Conservation (phyloP, 2,888 invertebrate species). For the Neocrepidodera transversa region DNA sequence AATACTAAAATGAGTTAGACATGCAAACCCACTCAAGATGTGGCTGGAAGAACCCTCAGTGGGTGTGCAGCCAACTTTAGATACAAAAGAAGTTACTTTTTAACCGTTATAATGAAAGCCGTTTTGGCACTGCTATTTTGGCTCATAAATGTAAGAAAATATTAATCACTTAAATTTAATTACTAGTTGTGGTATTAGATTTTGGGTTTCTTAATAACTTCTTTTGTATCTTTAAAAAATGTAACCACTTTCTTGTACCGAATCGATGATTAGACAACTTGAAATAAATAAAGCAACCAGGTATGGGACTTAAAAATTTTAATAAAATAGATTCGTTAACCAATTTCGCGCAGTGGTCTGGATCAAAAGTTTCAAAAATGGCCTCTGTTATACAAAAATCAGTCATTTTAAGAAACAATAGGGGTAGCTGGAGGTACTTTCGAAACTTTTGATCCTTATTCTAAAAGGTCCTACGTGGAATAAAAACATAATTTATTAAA, state of each 20-base stretch:
- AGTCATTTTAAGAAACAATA: conserved; percentile 39
- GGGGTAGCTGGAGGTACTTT: conserved; percentile 18
- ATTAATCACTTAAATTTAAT: no score
- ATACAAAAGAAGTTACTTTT: conserved; percentile 12
- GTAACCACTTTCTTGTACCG: conserved; percentile 19
- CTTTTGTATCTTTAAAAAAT: conserved; percentile 14
- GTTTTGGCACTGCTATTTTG: no score
- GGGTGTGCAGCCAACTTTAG: conserved; percentile 64
- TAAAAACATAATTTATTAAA: conserved; percentile 20
- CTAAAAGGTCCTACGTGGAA: conserved; percentile 3
- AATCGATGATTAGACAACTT: conserved; percentile 16
- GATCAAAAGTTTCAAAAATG: conserved; percentile 36
- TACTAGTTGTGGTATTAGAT: not conserved
- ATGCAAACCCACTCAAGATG: conserved; percentile 70
- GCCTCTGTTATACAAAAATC: conserved; percentile 38
- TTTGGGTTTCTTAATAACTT: not conserved
- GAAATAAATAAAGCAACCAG: conserved; percentile 13
- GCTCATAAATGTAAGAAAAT: no score
- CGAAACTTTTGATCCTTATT: conserved; percentile 31
- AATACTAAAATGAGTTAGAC: conserved; percentile 49
- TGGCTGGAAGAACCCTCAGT: conserved; percentile 78
- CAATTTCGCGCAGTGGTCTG: conserved; percentile 39
- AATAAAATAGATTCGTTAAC: conserved; percentile 31
- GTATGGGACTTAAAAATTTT: conserved; percentile 22
- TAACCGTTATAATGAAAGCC: not conserved